Percentiles rank a stretch among this genome's conserved stretches.
Conservation (phyloP, 2,888 invertebrate genomes). For the Heliconius ethilla region DNA sequence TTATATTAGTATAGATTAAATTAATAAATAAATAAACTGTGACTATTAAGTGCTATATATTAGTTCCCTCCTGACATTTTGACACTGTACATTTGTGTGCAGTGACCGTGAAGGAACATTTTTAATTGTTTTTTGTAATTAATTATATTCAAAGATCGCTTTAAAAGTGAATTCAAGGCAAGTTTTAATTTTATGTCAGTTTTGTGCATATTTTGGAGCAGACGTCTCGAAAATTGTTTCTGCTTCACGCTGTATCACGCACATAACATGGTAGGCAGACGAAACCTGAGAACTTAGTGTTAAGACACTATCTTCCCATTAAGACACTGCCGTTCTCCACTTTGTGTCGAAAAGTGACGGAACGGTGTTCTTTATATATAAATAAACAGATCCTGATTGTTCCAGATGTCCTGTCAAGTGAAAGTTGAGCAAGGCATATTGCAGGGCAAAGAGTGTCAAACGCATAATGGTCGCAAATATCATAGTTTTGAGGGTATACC, state of each 20-base stretch:
- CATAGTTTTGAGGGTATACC: slow-evolving; percentile 76
- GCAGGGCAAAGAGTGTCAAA: slow-evolving; percentile 58
- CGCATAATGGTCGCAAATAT: slow-evolving; percentile 62
- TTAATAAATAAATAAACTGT: too few relatives aligned
- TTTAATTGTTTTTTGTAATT: background rate
- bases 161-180: background rate
- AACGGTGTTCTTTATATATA: too few relatives aligned
- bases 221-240: background rate
- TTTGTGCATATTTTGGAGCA: background rate
- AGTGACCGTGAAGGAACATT: background rate
- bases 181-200: background rate
- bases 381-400: background rate
- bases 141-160: background rate
- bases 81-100: background rate
- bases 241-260: background rate
- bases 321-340: too few relatives aligned
- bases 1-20: too few relatives aligned
- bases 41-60: too few relatives aligned
- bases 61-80: too few relatives aligned
- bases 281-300: too few relatives aligned
- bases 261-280: too few relatives aligned
- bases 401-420: slow-evolving; percentile 54
- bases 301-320: too few relatives aligned
- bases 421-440: slow-evolving; percentile 57
- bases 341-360: too few relatives aligned